Evolutionary conservation across 2,113 vertebrate species (phyloP).

Genomic region (Lamprologus lemairii): DNA sequence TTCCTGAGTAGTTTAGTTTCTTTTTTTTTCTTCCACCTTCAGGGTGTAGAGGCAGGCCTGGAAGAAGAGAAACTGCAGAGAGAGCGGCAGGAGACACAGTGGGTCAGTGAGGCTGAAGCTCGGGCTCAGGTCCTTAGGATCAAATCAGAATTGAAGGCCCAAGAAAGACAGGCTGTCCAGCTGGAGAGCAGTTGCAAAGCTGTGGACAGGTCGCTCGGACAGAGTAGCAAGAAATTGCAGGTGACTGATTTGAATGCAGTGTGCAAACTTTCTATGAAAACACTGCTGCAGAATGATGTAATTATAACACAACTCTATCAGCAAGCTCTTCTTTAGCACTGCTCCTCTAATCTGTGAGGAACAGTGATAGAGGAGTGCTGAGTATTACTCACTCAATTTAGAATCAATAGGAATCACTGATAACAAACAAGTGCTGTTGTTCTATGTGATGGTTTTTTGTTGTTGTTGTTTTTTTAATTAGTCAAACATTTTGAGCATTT

Average conservation of each 20-base stretch:
- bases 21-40: not conserved
- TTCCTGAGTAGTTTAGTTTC: not conserved
- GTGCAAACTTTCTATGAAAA: not conserved
- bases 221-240: slow-evolving; percentile 85
- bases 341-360: not conserved
- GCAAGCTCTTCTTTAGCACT: not conserved
- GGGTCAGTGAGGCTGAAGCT: slow-evolving; percentile 87
- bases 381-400: not conserved
- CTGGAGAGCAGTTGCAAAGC: slow-evolving; percentile 91
- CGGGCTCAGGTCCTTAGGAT: slow-evolving; percentile 84
- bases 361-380: not conserved
- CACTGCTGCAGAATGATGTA: not conserved
- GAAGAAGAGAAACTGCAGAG: slow-evolving; percentile 85
- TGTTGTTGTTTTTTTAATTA: not conserved
- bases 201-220: slow-evolving; percentile 87
- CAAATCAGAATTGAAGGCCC: slow-evolving; percentile 83
- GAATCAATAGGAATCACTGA: not conserved
- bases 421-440: not conserved
- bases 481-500: not conserved
- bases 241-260: slow-evolving; percentile 55
- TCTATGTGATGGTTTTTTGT: not conserved
- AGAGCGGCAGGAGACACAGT: slow-evolving; percentile 82
- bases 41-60: slow-evolving; percentile 80
- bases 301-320: not conserved
- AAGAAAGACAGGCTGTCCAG: slow-evolving; percentile 86